phyloP scores from a whole-genome alignment of 2,888 invertebrate species.

The Noctua janthina region DNA sequence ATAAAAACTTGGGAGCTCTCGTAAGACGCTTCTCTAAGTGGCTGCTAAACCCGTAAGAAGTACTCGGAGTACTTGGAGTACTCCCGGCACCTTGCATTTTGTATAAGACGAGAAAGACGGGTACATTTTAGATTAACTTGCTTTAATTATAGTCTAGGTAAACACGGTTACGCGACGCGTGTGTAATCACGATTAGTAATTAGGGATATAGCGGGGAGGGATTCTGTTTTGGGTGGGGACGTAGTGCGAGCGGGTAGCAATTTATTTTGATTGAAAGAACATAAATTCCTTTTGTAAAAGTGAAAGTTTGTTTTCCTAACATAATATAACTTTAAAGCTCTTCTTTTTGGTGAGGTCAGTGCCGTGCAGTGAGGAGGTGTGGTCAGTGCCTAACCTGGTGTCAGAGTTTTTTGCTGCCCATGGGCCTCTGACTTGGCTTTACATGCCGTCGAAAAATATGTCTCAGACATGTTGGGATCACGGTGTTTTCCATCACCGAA shows the following conservation, averaged over 20 bases:
- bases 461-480: too few species aligned
- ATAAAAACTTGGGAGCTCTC: slow-evolving; percentile 58
- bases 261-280: not conserved
- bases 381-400: too few species aligned
- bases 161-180: slow-evolving; percentile 80
- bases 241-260: slow-evolving; percentile 49
- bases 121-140: slow-evolving; percentile 86
- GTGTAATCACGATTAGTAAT: slow-evolving; percentile 88
- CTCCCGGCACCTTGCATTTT: slow-evolving; percentile 82
- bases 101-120: slow-evolving; percentile 84
- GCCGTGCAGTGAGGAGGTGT: too few species aligned
- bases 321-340: too few species aligned
- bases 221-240: slow-evolving; percentile 50
- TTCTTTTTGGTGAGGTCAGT: too few species aligned
- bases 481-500: too few species aligned
- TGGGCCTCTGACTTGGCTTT: too few species aligned
- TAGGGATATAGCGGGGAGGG: slow-evolving; percentile 76
- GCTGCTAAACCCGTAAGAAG: slow-evolving; percentile 63
- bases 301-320: not conserved
- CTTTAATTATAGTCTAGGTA: slow-evolving; percentile 87
- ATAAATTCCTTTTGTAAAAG: not conserved
- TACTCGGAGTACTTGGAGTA: slow-evolving; percentile 61
- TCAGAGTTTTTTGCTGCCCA: too few species aligned
- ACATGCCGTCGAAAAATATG: too few species aligned
- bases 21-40: slow-evolving; percentile 60